phyloP scores from a whole-genome alignment of 2,888 invertebrate species.

The Acrobasis repandana region DNA sequence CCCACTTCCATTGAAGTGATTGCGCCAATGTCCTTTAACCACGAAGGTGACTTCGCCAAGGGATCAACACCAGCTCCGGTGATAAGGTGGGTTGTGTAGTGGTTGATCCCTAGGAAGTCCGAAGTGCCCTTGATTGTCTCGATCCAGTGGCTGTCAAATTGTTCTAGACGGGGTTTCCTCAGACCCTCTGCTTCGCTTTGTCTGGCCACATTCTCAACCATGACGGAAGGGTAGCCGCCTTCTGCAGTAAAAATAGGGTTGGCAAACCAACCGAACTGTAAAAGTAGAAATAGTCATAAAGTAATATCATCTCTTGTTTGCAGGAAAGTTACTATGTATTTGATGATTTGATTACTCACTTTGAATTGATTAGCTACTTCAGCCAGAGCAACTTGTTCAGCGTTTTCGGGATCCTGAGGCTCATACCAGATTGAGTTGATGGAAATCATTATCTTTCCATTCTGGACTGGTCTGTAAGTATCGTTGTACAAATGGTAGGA shows the following conservation, averaged over 20 bases:
- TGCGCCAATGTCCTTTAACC: conserved; percentile 77
- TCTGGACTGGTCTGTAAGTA: conserved; percentile 80
- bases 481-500: conserved; percentile 85
- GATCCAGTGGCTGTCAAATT: conserved; percentile 73
- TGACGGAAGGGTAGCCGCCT: conserved; percentile 76
- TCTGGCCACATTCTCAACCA: conserved; percentile 71
- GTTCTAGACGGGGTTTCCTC: conserved; percentile 65
- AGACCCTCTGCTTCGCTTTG: conserved; percentile 71
- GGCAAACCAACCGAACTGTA: conserved; percentile 81
- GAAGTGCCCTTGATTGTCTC: conserved; percentile 75
- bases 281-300: neutral
- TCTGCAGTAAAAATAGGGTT: conserved; percentile 76
- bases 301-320: neutral
- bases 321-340: neutral
- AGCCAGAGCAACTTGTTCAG: conserved; percentile 69
- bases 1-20: conserved; percentile 72
- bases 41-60: conserved; percentile 70
- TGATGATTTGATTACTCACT: conserved; percentile 47
- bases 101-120: conserved; percentile 78
- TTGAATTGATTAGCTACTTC: conserved; percentile 80
- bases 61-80: conserved; percentile 71
- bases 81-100: conserved; percentile 75
- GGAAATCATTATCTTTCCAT: conserved; percentile 81
- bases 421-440: conserved; percentile 81
- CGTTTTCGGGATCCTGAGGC: conserved; percentile 66